Evolutionary conservation across 2,113 vertebrate genomes (phyloP), one percentile per base, ranked within the genome.

Genomic region (Chloroceryle aenea): DNA sequence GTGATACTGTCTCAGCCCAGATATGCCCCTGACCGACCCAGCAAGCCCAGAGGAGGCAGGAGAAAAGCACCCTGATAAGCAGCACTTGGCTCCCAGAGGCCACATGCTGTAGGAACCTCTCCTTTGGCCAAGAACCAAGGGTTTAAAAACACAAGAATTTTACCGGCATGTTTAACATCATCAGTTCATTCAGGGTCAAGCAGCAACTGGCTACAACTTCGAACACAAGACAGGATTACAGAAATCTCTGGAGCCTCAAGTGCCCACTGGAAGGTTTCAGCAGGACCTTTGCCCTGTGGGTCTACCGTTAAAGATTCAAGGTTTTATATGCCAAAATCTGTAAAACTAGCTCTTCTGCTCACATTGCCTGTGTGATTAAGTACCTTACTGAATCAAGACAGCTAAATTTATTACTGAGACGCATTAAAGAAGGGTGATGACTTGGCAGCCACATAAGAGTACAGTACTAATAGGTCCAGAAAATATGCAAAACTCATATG

Each of bases 1-100:
- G 38, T 1, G 0, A 5, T 8, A 14, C 1, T 6, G 0, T 18
- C 52, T 61, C 48, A 50, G 23, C 55, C 19, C 34, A 5, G 5
- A 11, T 7, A 6, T 2, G 1, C 9, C 47, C 59, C 8, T 5
- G 42, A 23, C 14, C 9, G 1, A 10, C 26, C 4, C 26, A 9
- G 27, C 0, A 0, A 58, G 23, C 43, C 10, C 17, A 3, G 7
- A 30, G 45, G 0, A 12, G 14, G 32, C 14, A 56, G 53, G 10
- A 48, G 15, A 0, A 1, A 14, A 55, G 40, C 56, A 30, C 17
- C 17, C 23, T 9, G 23, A 40, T 32, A 38, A 30, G 48, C 36
- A 64, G 32, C 56, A 8, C 27, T 40, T 8, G n/a, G n/a, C 21
- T 66, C 7, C 43, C 45, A 40, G 64, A 19, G 20, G 12, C n/a